Conservation (phyloP, 2,113 vertebrate genomes). For the Tylochromis polylepis region DNA sequence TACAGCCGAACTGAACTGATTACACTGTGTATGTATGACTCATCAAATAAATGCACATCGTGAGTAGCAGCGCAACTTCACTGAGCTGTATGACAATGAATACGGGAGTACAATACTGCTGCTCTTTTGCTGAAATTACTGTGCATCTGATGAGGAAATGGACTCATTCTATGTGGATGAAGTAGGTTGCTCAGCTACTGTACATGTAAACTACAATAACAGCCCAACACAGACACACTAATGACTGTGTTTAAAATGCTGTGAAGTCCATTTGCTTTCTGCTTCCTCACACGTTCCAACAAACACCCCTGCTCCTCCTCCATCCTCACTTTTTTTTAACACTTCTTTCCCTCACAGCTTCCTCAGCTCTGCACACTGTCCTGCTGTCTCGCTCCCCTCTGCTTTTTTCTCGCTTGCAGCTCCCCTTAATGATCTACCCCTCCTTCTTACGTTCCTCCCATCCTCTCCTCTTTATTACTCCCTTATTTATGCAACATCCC, state of each 20-base stretch:
- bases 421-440: background rate
- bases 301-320: background rate
- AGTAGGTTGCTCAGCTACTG: background rate
- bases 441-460: background rate
- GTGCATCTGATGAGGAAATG: background rate
- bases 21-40: background rate
- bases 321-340: background rate
- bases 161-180: background rate
- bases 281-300: background rate
- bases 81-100: background rate
- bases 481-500: background rate
- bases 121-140: background rate
- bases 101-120: background rate
- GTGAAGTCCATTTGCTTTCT: background rate
- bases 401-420: background rate
- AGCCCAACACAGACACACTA: background rate
- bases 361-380: background rate
- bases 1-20: background rate
- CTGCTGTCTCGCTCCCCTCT: background rate
- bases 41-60: background rate
- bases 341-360: background rate
- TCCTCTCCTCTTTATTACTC: background rate
- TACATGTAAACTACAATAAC: background rate
- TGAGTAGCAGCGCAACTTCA: background rate
- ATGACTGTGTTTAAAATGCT: background rate